phyloP scores from a whole-genome alignment of 2,797 vertebrate genomes.

The Gymnocypris eckloni region DNA sequence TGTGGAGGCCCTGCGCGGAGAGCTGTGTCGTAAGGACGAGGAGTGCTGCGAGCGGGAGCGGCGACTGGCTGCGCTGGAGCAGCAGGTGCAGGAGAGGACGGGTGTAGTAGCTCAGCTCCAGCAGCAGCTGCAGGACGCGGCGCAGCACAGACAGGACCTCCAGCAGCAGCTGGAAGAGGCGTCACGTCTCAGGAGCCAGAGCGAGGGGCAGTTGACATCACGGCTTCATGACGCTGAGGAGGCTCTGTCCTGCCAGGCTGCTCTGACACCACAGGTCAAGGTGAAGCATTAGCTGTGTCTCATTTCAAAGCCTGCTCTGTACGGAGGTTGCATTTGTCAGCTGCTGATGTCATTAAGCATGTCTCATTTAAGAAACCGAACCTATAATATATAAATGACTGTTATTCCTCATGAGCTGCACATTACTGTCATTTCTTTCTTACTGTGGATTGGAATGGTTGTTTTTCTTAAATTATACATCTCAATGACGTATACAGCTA shows the following conservation, averaged over 20 bases:
- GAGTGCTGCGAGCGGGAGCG: conserved; percentile 80
- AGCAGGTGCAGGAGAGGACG: conserved; percentile 86
- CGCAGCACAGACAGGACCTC: conserved; percentile 79
- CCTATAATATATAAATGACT: background rate
- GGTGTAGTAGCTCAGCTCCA: conserved; percentile 80
- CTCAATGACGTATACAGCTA: background rate
- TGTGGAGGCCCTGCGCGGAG: conserved; percentile 75
- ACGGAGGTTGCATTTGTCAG: background rate
- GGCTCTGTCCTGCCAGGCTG: conserved; percentile 79
- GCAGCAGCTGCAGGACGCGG: conserved; percentile 82
- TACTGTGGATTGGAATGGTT: background rate
- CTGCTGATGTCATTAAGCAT: background rate
- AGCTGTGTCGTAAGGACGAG: conserved; percentile 79
- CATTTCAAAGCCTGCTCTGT: background rate
- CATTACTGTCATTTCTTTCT: background rate
- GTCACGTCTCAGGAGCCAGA: conserved; percentile 76
- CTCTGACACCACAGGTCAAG: conserved; percentile 82
- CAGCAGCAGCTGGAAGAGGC: conserved; percentile 83
- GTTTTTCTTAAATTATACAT: background rate
- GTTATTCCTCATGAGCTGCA: background rate
- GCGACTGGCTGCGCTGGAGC: conserved; percentile 80
- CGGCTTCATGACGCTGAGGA: conserved; percentile 84
- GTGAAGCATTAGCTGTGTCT: conserved; percentile 65
- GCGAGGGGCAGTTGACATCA: conserved; percentile 80
- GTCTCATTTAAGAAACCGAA: background rate